Evolutionary conservation across 2,797 vertebrate species (phyloP).

Genomic region (Chaunax sp.): DNA sequence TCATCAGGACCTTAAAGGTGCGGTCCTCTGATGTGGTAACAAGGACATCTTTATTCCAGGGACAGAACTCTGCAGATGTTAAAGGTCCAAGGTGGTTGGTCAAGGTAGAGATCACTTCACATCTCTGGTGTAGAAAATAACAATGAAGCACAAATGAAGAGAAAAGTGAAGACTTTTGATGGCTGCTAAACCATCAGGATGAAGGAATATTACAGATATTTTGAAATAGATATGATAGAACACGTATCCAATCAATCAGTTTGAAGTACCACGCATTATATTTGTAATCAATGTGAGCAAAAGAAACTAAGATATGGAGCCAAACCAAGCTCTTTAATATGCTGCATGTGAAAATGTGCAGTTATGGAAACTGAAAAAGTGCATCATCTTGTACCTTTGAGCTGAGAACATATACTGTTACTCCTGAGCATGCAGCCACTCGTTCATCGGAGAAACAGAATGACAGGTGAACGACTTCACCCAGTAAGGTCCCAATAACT

Average conservation of each 20-base stretch:
- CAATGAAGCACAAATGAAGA: not conserved
- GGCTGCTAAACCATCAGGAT: no score
- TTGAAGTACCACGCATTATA: no score
- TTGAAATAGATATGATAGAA: no score
- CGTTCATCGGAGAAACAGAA: constrained; percentile 76
- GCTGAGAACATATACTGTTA: constrained; percentile 71
- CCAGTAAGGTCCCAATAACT: constrained; percentile 79
- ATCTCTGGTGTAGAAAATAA: constrained; percentile 60
- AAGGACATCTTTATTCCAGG: constrained; percentile 82
- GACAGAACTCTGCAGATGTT: constrained; percentile 90
- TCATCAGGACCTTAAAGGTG: constrained; percentile 86
- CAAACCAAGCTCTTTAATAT: no score
- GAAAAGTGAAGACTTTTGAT: not conserved
- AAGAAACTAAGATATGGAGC: no score
- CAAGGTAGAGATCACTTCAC: constrained; percentile 76
- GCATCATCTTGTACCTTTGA: constrained; percentile 69
- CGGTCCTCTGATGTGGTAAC: constrained; percentile 91
- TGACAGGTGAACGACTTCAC: constrained; percentile 76
- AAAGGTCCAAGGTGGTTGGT: constrained; percentile 84
- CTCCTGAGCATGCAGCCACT: constrained; percentile 78
- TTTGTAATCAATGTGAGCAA: no score
- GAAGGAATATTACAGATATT: no score
- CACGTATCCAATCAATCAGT: no score
- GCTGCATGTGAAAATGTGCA: no score
- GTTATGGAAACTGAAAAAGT: not conserved